Conservation (phyloP, 1,140 invertebrate species). For the Cepaea nemoralis region DNA sequence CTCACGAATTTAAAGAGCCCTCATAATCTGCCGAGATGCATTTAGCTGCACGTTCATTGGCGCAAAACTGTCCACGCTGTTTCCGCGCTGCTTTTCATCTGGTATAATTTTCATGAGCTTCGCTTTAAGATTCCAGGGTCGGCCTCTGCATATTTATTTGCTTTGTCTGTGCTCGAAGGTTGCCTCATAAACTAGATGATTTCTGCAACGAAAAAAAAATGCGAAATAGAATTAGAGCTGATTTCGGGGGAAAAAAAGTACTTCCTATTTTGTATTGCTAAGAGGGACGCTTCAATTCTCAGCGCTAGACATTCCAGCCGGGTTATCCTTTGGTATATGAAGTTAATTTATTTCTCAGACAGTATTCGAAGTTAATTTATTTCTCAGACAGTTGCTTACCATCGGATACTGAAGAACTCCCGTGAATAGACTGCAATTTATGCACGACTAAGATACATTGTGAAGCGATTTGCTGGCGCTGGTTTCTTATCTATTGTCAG, state of each 20-base stretch:
- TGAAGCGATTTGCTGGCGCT: no score
- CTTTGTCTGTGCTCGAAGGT: background rate
- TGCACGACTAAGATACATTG: no score
- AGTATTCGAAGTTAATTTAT: no score
- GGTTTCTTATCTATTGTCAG: no score
- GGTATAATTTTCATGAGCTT: background rate
- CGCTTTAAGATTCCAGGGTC: background rate
- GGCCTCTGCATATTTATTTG: background rate
- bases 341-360: no score
- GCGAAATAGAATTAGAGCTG: background rate
- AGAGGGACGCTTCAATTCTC: background rate
- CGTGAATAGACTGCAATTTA: no score
- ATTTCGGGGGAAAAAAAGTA: background rate
- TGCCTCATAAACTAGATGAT: background rate
- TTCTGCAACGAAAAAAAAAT: background rate
- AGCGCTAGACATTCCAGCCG: no score
- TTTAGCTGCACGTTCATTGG: slow-evolving; percentile 2
- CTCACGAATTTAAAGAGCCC: background rate
- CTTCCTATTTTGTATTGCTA: background rate
- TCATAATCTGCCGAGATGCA: background rate
- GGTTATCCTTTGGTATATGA: no score
- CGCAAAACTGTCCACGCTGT: background rate
- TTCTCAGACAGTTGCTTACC: no score
- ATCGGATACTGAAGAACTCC: no score
- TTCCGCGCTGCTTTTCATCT: background rate